A percentile compares a stretch with the other conserved stretches of the same genome.
Evolutionary conservation across 2,888 invertebrate genomes (phyloP).

Genomic region (Autographa gamma): DNA sequence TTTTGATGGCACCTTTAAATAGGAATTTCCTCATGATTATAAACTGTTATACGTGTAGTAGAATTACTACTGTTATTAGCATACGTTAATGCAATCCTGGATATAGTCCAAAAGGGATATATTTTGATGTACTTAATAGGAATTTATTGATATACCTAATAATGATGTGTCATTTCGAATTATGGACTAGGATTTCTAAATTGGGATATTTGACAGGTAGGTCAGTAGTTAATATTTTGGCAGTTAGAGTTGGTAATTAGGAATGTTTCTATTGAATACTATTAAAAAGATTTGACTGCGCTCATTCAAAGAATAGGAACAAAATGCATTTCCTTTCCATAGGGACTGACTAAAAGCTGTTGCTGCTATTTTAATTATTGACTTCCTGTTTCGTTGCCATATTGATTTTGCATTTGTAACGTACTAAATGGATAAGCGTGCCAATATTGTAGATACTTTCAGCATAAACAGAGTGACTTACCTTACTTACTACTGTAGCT

Average conservation of each 20-base stretch:
- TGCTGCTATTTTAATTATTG: too few relatives aligned
- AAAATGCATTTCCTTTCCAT: too few relatives aligned
- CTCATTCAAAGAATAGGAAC: too few relatives aligned
- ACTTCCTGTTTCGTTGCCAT: too few relatives aligned
- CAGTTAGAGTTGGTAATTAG: background rate
- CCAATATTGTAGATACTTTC: too few relatives aligned
- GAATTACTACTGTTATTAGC: conserved; percentile 51
- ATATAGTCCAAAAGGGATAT: conserved; percentile 41
- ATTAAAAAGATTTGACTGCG: too few relatives aligned
- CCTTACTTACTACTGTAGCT: too few relatives aligned
- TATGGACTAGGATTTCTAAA: background rate
- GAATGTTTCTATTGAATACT: too few relatives aligned
- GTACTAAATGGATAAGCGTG: too few relatives aligned
- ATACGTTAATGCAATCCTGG: conserved; percentile 49
- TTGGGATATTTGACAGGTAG: background rate
- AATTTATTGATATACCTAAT: conserved; percentile 33
- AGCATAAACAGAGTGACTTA: too few relatives aligned
- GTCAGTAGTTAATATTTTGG: background rate
- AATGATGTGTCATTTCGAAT: conserved; percentile 14
- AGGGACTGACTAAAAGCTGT: too few relatives aligned
- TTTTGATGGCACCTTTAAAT: conserved; percentile 51
- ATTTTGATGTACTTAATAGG: conserved; percentile 36
- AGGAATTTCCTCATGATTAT: conserved; percentile 47
- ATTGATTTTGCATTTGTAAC: too few relatives aligned
- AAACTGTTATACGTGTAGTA: conserved; percentile 34